phyloP scores from a whole-genome alignment of 2,113 vertebrate species.

The Ailuropoda melanoleuca region DNA sequence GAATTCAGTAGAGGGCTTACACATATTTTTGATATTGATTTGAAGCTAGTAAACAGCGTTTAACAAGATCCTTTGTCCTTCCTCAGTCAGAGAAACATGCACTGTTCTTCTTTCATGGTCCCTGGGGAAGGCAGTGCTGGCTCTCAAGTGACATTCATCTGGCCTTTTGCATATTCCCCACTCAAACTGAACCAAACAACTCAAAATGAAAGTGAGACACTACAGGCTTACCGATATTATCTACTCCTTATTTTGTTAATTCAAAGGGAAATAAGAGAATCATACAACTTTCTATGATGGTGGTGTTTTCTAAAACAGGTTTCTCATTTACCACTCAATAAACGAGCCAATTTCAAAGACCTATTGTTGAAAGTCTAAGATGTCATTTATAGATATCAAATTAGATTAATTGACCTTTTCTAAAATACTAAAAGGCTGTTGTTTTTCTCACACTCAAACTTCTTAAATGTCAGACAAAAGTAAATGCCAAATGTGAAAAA shows the following conservation, averaged over 20 bases:
- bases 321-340: not conserved
- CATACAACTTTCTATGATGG: not conserved
- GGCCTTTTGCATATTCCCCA: not conserved
- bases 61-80: not conserved
- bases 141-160: not conserved
- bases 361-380: not conserved
- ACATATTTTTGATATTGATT: not conserved
- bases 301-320: not conserved
- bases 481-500: conserved; percentile 61
- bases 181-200: not conserved
- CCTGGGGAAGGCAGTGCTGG: not conserved
- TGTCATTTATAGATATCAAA: conserved; percentile 35
- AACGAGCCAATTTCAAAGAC: not conserved
- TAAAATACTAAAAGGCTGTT: conserved; percentile 49
- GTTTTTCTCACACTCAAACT: conserved; percentile 53
- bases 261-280: not conserved
- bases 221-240: not conserved
- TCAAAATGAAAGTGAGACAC: not conserved
- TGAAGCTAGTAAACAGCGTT: not conserved
- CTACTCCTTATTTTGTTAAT: not conserved
- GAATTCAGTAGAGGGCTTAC: not conserved
- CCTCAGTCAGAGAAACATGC: not conserved
- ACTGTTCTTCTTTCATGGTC: not conserved
- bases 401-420: conserved; percentile 53
- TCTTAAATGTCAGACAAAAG: conserved; percentile 60